Evolutionary conservation across 1,140 invertebrate species (phyloP).

Genomic region (Carposina sasakii): DNA sequence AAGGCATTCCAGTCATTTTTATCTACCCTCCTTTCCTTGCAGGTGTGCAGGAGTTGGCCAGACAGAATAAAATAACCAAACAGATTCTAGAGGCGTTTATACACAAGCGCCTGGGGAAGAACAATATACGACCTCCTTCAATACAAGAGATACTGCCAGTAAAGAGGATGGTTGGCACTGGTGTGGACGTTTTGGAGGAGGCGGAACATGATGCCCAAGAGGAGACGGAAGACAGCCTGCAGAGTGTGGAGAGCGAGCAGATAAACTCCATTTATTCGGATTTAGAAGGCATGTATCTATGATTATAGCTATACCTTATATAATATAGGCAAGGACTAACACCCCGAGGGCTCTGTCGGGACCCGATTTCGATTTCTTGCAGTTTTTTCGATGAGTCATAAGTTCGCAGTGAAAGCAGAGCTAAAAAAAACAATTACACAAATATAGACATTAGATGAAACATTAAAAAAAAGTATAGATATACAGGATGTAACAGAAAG

Average conservation of each 20-base stretch:
- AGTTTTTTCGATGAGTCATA: too few relatives aligned
- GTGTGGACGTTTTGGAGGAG: slow-evolving; percentile 12
- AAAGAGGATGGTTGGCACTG: slow-evolving; percentile 34
- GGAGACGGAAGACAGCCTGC: slow-evolving; percentile 61
- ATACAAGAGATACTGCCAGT: slow-evolving; percentile 75
- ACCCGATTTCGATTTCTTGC: too few relatives aligned
- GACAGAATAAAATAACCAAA: slow-evolving; percentile 81
- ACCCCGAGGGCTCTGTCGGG: too few relatives aligned
- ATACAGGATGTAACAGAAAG: too few relatives aligned
- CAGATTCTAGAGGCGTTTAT: slow-evolving; percentile 81
- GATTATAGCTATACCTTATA: too few relatives aligned
- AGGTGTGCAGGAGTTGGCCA: slow-evolving; percentile 75
- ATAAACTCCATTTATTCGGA: slow-evolving; percentile 65
- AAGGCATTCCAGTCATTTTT: slow-evolving; percentile 63
- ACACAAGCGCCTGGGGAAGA: slow-evolving; percentile 75
- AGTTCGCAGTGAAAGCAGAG: too few relatives aligned
- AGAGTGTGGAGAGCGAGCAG: slow-evolving; percentile 78
- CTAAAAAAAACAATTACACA: too few relatives aligned
- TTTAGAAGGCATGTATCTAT: slow-evolving; percentile 44
- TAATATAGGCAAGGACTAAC: too few relatives aligned
- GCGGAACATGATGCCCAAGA: slow-evolving; percentile 33
- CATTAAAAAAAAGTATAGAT: too few relatives aligned
- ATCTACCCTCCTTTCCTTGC: slow-evolving; percentile 64
- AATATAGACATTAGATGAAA: too few relatives aligned
- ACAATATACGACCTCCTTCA: slow-evolving; percentile 70